Evolutionary conservation across 1,140 invertebrate species (phyloP), one percentile per base, ranked within the genome.

Genomic region (Hirudo medicinalis): DNA sequence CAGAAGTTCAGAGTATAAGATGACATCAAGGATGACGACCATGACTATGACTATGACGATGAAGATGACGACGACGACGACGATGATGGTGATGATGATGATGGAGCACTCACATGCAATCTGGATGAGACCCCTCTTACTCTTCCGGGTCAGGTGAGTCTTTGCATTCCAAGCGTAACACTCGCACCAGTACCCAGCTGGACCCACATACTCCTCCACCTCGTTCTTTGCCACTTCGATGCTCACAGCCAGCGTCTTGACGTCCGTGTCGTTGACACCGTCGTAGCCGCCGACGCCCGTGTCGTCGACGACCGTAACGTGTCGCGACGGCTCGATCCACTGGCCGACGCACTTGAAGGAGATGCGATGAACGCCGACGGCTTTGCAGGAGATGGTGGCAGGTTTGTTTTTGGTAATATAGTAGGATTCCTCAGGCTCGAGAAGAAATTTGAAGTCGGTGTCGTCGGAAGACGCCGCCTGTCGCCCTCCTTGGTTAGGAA

Each of bases 151-250:
- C 86, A 74, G 86, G 83, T 71, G 87, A 86, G 74, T 86, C 83
- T 70, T 86, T 22, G 69, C 74, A 67, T 78, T 77, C 89, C 90
- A 92, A 11, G 92, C 92, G 74, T 90, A 85, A 81, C 92, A 95
- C 70, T 91, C 88, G 82, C 92, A 95, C 76, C 89, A 89, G 82
- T 80, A 83, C 76, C 89, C 88, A 68, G 91, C 89, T 75, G 88
- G 88, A 67, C 90, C 89, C 77, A 91, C 92, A 80, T 90, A 93
- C 78, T 94, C 91, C 75, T 94, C 91, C 70, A 94, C 89, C 75
- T 91, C 88, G 79, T 92, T 88, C 66, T 90, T 86, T 15, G 90
- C 91, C 57, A 95, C 87, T 78, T 92, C 91, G 71, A 91, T 86
- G 73, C 91, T 90, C 17, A 88, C 88, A 77, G 93, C 90, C 73